Percentiles rank a stretch among this genome's conserved stretches.
Conservation (phyloP, 2,113 vertebrate genomes). For the Eretmochelys imbricata region DNA sequence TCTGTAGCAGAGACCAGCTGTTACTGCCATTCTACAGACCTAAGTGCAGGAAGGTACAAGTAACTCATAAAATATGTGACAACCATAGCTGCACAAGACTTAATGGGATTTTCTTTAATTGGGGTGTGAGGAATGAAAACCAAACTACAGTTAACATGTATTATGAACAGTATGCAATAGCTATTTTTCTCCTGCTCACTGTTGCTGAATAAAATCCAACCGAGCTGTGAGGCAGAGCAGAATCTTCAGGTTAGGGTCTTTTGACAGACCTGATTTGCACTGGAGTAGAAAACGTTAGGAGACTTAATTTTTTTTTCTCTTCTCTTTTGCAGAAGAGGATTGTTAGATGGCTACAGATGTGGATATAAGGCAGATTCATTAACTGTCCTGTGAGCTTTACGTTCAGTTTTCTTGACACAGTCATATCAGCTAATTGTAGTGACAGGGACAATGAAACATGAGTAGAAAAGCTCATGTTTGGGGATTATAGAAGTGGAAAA, state of each 20-base stretch:
- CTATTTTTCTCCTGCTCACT: background rate
- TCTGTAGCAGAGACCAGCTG: slow-evolving; percentile 31
- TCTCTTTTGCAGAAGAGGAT: background rate
- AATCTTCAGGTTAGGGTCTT: background rate
- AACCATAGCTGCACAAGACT: background rate
- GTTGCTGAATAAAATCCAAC: background rate
- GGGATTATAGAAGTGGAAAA: background rate
- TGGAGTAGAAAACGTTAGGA: background rate
- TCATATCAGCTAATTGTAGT: background rate
- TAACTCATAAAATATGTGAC: background rate
- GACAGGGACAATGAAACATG: background rate
- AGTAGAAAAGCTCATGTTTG: background rate
- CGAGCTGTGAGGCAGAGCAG: background rate
- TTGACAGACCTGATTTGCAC: background rate
- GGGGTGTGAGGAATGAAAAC: background rate
- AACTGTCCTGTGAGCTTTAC: background rate
- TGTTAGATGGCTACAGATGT: background rate
- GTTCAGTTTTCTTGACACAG: background rate
- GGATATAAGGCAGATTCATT: background rate
- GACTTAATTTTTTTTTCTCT: background rate
- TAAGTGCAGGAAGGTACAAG: slow-evolving; percentile 4
- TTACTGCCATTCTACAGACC: slow-evolving; percentile 1
- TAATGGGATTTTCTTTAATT: slow-evolving; percentile 17
- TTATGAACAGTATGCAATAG: background rate
- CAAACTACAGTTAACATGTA: slow-evolving; percentile 11